These are phyloP conservation scores for Adelphocoris suturalis DNA, from an alignment of 2,888 invertebrate species.

Conservation along the genomic window DNA sequence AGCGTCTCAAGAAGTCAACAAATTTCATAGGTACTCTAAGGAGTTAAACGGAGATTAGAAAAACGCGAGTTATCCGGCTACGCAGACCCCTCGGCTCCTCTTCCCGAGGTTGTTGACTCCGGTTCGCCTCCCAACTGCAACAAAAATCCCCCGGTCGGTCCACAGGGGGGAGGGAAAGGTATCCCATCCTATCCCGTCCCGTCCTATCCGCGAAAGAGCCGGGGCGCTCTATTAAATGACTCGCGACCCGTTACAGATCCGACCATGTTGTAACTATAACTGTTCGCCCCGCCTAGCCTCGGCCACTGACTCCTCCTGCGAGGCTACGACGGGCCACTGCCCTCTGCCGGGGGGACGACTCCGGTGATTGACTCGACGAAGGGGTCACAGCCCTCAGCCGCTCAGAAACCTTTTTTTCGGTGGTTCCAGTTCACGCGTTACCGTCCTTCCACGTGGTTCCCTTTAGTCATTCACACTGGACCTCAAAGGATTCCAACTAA, in stretches of 20 bases:
- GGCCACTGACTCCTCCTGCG: constrained; percentile 4
- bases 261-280: constrained; percentile 63
- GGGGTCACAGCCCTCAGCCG: constrained; percentile 46
- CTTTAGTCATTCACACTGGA: not conserved
- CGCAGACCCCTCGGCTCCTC: not conserved
- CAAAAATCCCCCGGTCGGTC: constrained; percentile 8
- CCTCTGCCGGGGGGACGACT: constrained; percentile 10
- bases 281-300: constrained; percentile 70
- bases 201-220: constrained; percentile 4
- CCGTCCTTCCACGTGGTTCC: not conserved
- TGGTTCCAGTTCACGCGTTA: constrained; percentile 17
- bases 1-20: no score
- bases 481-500: no score
- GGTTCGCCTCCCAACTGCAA: constrained; percentile 10
- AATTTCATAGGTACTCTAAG: no score
- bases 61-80: not conserved
- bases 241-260: constrained; percentile 66
- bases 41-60: no score
- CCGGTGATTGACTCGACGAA: constrained; percentile 63
- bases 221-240: constrained; percentile 57
- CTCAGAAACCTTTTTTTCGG: not conserved
- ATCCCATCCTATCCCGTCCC: not conserved
- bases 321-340: not conserved
- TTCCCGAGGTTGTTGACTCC: constrained; percentile 28
- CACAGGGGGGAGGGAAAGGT: not conserved